Evolutionary conservation across 2,797 vertebrate species (phyloP).

Genomic region (Neosilurus mollespiculum): DNA sequence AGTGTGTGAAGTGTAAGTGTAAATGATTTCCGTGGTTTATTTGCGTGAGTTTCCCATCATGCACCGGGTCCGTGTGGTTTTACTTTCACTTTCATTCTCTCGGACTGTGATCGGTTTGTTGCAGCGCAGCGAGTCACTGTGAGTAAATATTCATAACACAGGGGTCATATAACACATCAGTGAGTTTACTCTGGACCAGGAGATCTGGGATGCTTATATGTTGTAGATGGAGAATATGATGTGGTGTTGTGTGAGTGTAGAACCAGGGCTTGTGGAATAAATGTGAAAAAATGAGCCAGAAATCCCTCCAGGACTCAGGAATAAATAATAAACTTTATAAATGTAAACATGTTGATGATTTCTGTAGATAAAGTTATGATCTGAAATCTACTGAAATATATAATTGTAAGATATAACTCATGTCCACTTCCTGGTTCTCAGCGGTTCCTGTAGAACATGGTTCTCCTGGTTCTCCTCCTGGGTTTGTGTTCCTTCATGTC

Average conservation of each 20-base stretch:
- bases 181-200: neutral
- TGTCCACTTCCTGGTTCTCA: conserved; percentile 7
- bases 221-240: too few species aligned
- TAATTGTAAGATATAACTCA: neutral
- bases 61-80: conserved; percentile 47
- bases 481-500: conserved; percentile 48
- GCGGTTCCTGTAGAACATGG: conserved; percentile 57
- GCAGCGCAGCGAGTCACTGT: conserved; percentile 2
- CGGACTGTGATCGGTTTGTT: neutral
- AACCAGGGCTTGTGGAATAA: neutral
- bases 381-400: neutral
- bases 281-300: neutral
- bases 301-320: neutral
- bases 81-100: conserved; percentile 69
- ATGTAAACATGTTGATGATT: neutral
- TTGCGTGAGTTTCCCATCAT: conserved; percentile 59
- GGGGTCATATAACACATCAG: neutral
- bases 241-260: neutral
- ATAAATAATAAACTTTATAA: neutral
- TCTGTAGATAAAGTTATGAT: neutral
- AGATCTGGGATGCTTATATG: neutral
- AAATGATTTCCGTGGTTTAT: neutral
- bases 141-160: neutral
- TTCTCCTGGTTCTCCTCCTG: conserved; percentile 48
- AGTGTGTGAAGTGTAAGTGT: neutral